phyloP scores from a whole-genome alignment of 2,888 invertebrate species.

The Clostera curtula region DNA sequence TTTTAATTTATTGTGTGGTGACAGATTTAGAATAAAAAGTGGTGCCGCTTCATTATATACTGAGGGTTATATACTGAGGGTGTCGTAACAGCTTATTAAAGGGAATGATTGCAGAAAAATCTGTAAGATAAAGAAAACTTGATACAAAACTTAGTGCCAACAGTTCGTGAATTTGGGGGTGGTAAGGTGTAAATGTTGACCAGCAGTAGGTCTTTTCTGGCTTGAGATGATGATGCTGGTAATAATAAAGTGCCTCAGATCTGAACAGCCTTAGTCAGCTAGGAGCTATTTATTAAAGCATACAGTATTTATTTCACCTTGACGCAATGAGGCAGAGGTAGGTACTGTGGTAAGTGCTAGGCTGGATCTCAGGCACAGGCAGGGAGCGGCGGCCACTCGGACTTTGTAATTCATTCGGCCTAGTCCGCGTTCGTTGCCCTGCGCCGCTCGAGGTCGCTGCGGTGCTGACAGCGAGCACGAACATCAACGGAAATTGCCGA shows the following conservation, averaged over 20 bases:
- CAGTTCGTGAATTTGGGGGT: no score
- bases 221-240: no score
- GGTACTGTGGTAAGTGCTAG: constrained; percentile 66
- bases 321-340: constrained; percentile 55
- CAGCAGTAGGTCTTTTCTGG: no score
- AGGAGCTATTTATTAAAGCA: constrained; percentile 21
- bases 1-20: no score
- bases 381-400: constrained; percentile 68
- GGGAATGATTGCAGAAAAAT: no score
- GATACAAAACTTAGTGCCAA: no score
- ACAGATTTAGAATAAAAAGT: no score
- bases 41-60: no score
- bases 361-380: constrained; percentile 66
- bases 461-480: constrained; percentile 34
- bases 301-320: constrained; percentile 55
- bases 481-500: constrained; percentile 48
- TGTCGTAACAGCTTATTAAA: no score
- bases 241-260: constrained; percentile 13
- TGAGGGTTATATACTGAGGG: no score
- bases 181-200: no score
- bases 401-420: constrained; percentile 74
- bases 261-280: constrained; percentile 16
- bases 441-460: constrained; percentile 56
- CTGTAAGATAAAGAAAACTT: no score
- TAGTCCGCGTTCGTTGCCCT: constrained; percentile 73